Conservation (phyloP, 1,140 invertebrate species). For the Littorina saxatilis region DNA sequence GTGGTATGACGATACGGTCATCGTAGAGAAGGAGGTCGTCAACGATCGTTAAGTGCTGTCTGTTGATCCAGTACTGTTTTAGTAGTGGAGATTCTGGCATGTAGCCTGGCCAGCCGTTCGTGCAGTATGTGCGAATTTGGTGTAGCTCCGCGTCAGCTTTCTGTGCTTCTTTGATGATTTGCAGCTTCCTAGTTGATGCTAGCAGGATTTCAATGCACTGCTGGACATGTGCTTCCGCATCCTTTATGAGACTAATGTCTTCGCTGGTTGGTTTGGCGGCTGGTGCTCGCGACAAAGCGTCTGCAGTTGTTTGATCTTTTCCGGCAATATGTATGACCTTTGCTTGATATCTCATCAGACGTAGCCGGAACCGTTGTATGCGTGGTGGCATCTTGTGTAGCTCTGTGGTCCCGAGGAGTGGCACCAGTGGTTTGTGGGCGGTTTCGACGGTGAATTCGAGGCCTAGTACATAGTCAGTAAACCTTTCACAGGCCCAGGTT, state of each 20-base stretch:
- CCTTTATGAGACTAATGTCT: conserved; percentile 3
- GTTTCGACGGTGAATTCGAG: conserved; percentile 59
- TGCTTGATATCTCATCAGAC: conserved; percentile 44
- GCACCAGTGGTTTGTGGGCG: conserved; percentile 71
- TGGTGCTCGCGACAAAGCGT: conserved; percentile 48
- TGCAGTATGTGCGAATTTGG: conserved; percentile 1
- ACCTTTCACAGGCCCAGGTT: conserved; percentile 77
- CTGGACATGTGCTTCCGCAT: background rate
- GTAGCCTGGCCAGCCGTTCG: conserved; percentile 6
- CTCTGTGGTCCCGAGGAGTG: conserved; percentile 43
- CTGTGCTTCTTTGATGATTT: conserved; percentile 13
- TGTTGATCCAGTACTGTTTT: conserved; percentile 27
- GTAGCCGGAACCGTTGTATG: conserved; percentile 47
- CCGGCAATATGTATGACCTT: conserved; percentile 44
- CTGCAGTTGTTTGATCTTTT: conserved; percentile 46
- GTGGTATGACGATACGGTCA: conserved; percentile 43
- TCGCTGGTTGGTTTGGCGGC: background rate
- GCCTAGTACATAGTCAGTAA: conserved; percentile 76
- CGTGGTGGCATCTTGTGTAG: conserved; percentile 38
- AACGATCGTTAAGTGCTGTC: background rate
- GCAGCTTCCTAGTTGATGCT: conserved; percentile 5
- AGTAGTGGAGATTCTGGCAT: background rate
- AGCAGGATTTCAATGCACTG: conserved; percentile 3
- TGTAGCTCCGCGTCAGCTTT: background rate
- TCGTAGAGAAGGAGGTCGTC: conserved; percentile 22